Conservation (phyloP, 2,113 vertebrate species). For the Collichthys lucidus region DNA sequence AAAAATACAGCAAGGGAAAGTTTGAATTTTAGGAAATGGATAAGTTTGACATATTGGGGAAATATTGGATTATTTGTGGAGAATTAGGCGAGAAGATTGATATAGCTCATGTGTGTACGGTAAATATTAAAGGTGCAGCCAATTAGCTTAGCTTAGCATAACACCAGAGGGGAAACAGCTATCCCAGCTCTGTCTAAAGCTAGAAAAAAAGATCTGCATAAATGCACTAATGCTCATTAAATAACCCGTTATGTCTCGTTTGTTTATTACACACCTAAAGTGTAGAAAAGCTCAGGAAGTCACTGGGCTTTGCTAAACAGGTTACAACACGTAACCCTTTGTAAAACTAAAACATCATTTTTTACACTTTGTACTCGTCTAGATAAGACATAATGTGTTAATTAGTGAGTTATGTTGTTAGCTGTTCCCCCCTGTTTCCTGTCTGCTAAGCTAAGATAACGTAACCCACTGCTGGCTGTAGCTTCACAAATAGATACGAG, state of each 20-base stretch:
- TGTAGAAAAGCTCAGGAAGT: neutral
- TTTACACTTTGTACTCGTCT: neutral
- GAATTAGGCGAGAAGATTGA: neutral
- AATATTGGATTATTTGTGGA: neutral
- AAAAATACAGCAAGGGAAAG: neutral
- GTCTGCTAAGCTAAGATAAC: neutral
- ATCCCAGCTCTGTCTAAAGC: neutral
- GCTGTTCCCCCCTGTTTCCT: neutral
- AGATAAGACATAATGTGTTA: neutral
- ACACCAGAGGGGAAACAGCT: neutral
- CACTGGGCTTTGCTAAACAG: neutral
- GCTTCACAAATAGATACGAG: neutral
- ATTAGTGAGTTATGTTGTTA: neutral
- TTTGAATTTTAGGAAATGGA: neutral
- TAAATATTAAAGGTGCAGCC: neutral
- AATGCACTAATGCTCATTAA: neutral
- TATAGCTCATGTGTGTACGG: neutral
- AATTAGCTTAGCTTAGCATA: constrained; percentile 3
- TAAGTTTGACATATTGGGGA: neutral
- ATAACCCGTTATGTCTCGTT: neutral
- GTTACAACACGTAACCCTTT: neutral
- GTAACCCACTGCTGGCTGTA: neutral
- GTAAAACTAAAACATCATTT: neutral
- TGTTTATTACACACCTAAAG: neutral
- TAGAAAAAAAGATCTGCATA: neutral